Evolutionary conservation across 1,140 invertebrate genomes (phyloP), one percentile per base, ranked within the genome.

Genomic region (Heterodera schachtii): DNA sequence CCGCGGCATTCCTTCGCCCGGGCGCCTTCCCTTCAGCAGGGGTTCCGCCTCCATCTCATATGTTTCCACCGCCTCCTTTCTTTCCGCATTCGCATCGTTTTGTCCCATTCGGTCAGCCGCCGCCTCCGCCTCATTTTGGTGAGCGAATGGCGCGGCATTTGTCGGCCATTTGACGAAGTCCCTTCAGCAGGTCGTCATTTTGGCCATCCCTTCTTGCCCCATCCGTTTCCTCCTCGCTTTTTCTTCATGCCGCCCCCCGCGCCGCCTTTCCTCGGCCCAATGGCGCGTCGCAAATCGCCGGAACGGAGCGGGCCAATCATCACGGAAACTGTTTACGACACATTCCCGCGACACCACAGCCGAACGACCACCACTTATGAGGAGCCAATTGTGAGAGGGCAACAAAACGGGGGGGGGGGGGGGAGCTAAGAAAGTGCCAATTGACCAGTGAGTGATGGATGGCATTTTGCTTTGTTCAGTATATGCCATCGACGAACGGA

Each of bases 291-390:
- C 8, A 81, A 69, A 41, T 79, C 76, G 8, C 66, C 67, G 64
- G 52, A 82, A 66, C 21, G 71, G 47, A 13, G 69, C 19, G 80
- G 70, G 16, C 88, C 88, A 0, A 89, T 88, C 49, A 89, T 89
- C n/a, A 86, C 87, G 7, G 88, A 89, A 46, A 82, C 87, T 21
- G 77, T 88, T 7, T 89, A 89, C 66, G 88, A 89, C 43, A 89
- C 88, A 3, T 89, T 89, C 75, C 81, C 84, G 46, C 60, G 89
- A 31, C 60, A 83, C 66, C 57, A 76, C 66, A 57, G 75, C 57
- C 13, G 57, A 19, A 64, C 57, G 4, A 64, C 57, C 19, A 80
- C 85, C 60, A 82, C 84, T 3, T 90, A 86, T 75, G 88, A 89
- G 83, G 88, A 89, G 60, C 89, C 88, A 13, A 84, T 88, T 41